Base-by-base conservation (phyloP, 2,797 vertebrate species). In the Chelonia mydas region DNA sequence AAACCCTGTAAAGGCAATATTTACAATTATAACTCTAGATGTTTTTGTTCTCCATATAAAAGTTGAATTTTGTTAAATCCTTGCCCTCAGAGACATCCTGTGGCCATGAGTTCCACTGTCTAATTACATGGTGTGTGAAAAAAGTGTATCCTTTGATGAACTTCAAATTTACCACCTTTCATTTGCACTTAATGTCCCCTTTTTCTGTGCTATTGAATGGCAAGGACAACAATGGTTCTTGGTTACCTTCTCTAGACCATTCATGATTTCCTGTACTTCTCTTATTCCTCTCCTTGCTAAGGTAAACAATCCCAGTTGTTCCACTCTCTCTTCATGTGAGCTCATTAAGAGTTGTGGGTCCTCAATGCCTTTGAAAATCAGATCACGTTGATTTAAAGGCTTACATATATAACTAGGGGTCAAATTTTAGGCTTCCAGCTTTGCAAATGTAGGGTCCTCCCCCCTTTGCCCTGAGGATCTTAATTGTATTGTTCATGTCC, bases 131-230 rank as follows among this genome's bases (percentile, higher is more conserved):
- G 7, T n/a, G 61, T 33, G 33, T 72, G 25, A 84, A 88, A 94
- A 85, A 82, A 54, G 80, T 0, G 80, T 90, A 92, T 91, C 2
- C 91, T 95, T 90, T 87, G 53, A 87, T 88, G 80, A 94, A 90
- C 84, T 90, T 87, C 68, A 91, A 96, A 91, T 95, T 96, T 94
- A 83, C 79, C 89, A 92, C 90, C 93, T 86, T 93, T 93, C 59
- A 86, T 5, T 84, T 94, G 21, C 82, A 84, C 74, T 87, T 51
- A 77, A 9, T 41, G n/a, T 41, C n/a, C 65, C 19, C 19, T 25
- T 23, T 5, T 72, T 72, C 10, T 72, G 37, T 41, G 37, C 41
- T 41, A 41, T 5, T 72, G n/a, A 41, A 21, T 23, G 37, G 21
- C 37, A 41, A 21, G 21, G 3, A 41, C n/a, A 61, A 61, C 31